A percentile compares a stretch with the other conserved stretches of the same genome.
These are phyloP conservation scores for Alsophila aescularia DNA, from an alignment of 2,888 invertebrate species.

Conservation along the genomic window DNA sequence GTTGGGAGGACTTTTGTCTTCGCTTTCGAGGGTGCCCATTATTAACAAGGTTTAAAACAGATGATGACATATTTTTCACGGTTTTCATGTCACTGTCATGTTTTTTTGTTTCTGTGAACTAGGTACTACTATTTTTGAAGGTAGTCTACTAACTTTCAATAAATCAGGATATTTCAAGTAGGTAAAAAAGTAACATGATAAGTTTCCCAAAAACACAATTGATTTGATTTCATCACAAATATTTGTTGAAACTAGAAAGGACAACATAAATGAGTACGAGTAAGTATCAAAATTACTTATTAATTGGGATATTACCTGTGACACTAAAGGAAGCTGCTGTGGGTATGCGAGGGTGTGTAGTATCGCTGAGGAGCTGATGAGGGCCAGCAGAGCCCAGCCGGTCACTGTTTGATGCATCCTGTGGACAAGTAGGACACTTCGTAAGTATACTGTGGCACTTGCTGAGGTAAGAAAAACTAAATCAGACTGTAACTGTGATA, in stretches of 20 bases:
- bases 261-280: background rate
- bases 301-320: slow-evolving; percentile 64
- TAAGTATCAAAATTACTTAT: slow-evolving; percentile 3
- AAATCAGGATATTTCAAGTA: background rate
- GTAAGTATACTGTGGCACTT: slow-evolving; percentile 41
- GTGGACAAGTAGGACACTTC: slow-evolving; percentile 42
- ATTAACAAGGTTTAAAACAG: no score
- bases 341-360: slow-evolving; percentile 89
- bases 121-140: no score
- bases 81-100: no score
- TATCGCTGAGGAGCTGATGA: slow-evolving; percentile 87
- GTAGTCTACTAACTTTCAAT: no score
- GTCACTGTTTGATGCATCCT: slow-evolving; percentile 87
- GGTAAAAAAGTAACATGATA: no score
- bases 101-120: no score
- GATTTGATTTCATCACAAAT: background rate
- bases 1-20: background rate
- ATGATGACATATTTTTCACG: no score
- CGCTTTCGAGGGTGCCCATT: no score
- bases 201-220: background rate
- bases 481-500: background rate
- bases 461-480: background rate
- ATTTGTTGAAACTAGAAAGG: background rate
- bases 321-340: slow-evolving; percentile 73
- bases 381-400: slow-evolving; percentile 88